Conservation (phyloP, 2,888 invertebrate species). For the Pollenia griseotomentosa region DNA sequence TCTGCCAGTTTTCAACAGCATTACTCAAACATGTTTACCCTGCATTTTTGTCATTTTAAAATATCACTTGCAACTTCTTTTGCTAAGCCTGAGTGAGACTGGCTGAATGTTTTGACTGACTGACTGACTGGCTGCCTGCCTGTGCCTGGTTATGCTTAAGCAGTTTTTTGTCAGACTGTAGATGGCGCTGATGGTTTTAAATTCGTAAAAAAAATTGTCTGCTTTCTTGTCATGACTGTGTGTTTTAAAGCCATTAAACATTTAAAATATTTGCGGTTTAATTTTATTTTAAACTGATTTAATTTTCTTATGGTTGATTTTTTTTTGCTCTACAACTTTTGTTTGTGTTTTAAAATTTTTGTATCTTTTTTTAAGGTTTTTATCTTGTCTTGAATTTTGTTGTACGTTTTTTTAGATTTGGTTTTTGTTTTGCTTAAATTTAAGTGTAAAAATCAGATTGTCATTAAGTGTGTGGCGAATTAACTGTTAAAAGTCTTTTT, state of each 20-base stretch:
- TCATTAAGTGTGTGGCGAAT: constrained; percentile 52
- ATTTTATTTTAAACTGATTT: constrained; percentile 62
- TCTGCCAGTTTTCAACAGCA: constrained; percentile 73
- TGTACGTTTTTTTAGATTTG: not conserved
- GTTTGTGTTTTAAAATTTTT: constrained; percentile 26
- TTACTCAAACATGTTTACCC: constrained; percentile 72
- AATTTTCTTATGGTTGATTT: constrained; percentile 56
- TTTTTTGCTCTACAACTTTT: constrained; percentile 14
- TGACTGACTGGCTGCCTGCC: not conserved
- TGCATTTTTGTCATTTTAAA: constrained; percentile 73
- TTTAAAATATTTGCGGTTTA: constrained; percentile 72
- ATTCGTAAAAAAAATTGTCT: not conserved
- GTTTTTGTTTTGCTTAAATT: not conserved
- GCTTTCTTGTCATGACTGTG: not conserved
- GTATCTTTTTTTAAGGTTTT: constrained; percentile 28
- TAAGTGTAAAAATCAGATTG: constrained; percentile 62
- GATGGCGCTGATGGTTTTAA: constrained; percentile 64
- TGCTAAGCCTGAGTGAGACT: not conserved
- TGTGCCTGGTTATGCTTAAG: constrained; percentile 25
- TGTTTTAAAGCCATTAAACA: constrained; percentile 56
- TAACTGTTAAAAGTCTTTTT: constrained; percentile 54
- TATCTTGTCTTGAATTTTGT: not conserved
- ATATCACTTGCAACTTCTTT: constrained; percentile 73
- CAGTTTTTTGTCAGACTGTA: constrained; percentile 36
- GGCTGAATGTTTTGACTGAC: not conserved